These are phyloP conservation scores for Toxotes chatareus DNA, from an alignment of 2,113 vertebrate species.

Conservation along the genomic window DNA sequence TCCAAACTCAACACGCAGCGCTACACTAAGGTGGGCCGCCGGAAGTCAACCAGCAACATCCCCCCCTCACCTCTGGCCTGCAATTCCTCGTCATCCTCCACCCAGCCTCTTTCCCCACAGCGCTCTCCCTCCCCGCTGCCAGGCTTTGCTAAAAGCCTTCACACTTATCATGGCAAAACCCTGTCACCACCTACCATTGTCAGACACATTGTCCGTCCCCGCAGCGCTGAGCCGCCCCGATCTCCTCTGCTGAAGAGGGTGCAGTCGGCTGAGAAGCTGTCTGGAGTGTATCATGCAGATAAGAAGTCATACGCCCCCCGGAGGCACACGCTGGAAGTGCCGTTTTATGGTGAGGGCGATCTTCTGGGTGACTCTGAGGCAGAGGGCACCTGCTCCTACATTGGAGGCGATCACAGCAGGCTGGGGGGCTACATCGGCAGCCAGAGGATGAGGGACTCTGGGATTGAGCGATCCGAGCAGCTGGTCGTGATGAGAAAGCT, in stretches of 20 bases:
- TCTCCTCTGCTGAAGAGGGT: slow-evolving; percentile 94
- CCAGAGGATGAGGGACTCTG: slow-evolving; percentile 80
- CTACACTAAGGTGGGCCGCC: slow-evolving; percentile 90
- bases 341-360: slow-evolving; percentile 79
- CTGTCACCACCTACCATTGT: slow-evolving; percentile 90
- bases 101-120: slow-evolving; percentile 91
- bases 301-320: slow-evolving; percentile 82
- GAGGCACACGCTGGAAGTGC: slow-evolving; percentile 87
- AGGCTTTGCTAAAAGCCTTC: slow-evolving; percentile 85
- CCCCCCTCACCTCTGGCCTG: slow-evolving; percentile 95
- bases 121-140: slow-evolving; percentile 90
- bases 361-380: slow-evolving; percentile 63
- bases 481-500: slow-evolving; percentile 95
- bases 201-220: slow-evolving; percentile 87
- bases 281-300: slow-evolving; percentile 83
- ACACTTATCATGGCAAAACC: slow-evolving; percentile 88
- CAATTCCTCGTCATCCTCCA: slow-evolving; percentile 89
- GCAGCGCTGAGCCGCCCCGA: slow-evolving; percentile 86
- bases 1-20: slow-evolving; percentile 91
- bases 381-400: slow-evolving; percentile 54
- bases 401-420: slow-evolving; percentile 74
- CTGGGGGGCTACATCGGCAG: slow-evolving; percentile 75
- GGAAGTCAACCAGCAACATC: slow-evolving; percentile 98
- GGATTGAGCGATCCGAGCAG: slow-evolving; percentile 86
- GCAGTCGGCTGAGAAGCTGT: slow-evolving; percentile 92